Evolutionary conservation across 2,113 vertebrate species (phyloP).

Genomic region (Nycticorax nycticorax): DNA sequence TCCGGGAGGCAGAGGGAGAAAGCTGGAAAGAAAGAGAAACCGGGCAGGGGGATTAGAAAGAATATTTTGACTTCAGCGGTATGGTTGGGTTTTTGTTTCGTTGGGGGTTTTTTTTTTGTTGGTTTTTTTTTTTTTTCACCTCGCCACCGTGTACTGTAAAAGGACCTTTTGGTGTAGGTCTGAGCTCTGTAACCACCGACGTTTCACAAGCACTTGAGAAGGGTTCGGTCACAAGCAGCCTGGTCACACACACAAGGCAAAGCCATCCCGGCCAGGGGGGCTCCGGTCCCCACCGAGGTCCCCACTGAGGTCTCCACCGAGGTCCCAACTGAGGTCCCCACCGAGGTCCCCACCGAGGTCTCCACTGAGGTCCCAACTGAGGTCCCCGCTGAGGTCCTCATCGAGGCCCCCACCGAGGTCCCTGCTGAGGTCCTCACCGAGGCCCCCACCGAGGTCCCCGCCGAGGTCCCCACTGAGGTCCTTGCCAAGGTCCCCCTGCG

Average conservation of each 20-base stretch:
- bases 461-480: too few species aligned
- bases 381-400: neutral
- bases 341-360: neutral
- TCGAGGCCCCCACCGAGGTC: too few species aligned
- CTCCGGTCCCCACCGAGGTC: neutral
- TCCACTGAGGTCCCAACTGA: neutral
- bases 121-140: neutral
- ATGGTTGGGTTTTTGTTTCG: neutral
- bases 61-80: conserved; percentile 59
- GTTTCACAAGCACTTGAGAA: conserved; percentile 61
- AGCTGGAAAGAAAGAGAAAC: conserved; percentile 51
- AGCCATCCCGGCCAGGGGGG: neutral
- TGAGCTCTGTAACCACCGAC: conserved; percentile 37
- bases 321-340: neutral
- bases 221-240: conserved; percentile 67
- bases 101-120: neutral
- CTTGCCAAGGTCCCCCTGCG: neutral
- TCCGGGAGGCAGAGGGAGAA: conserved; percentile 14
- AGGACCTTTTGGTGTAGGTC: conserved; percentile 19
- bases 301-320: neutral
- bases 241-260: neutral
- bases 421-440: neutral
- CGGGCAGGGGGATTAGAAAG: conserved; percentile 40
- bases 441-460: neutral
- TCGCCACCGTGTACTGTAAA: conserved; percentile 31